Evolutionary conservation across 2,888 invertebrate genomes (phyloP).

Genomic region (Gastracanthus pulcherrimus): DNA sequence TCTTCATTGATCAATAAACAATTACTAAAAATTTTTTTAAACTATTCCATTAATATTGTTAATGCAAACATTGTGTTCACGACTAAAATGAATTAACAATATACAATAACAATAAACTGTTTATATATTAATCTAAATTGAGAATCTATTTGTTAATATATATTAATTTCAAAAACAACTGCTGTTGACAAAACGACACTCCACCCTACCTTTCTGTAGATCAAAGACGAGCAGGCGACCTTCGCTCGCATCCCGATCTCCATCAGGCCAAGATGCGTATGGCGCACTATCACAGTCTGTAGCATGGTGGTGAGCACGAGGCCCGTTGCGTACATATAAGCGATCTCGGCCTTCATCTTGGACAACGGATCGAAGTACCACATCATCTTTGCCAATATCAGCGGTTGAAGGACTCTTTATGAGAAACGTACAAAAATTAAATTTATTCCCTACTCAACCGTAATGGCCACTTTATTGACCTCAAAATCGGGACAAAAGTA

Average conservation of each 20-base stretch:
- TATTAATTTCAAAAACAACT: no score
- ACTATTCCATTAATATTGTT: no score
- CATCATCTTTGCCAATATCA: slow-evolving; percentile 82
- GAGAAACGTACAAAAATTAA: slow-evolving; percentile 71
- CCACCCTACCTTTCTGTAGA: slow-evolving; percentile 90
- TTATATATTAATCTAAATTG: no score
- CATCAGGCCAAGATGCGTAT: slow-evolving; percentile 79
- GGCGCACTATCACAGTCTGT: slow-evolving; percentile 84
- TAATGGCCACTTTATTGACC: no score
- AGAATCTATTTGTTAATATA: no score
- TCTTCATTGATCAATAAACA: no score
- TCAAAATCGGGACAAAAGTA: no score
- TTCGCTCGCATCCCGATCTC: slow-evolving; percentile 88
- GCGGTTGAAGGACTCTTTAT: slow-evolving; percentile 83
- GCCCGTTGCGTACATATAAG: slow-evolving; percentile 83
- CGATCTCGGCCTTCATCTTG: slow-evolving; percentile 78
- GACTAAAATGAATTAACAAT: no score
- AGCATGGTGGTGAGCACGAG: slow-evolving; percentile 81
- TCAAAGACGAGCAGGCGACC: slow-evolving; percentile 87
- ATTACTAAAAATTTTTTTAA: no score
- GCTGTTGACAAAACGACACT: no score
- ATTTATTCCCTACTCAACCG: not conserved
- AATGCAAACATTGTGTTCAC: no score
- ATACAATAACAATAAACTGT: no score
- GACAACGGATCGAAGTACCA: slow-evolving; percentile 81